Evolutionary conservation across 2,888 invertebrate species (phyloP).

Genomic region (Lasioglossum vierecki): DNA sequence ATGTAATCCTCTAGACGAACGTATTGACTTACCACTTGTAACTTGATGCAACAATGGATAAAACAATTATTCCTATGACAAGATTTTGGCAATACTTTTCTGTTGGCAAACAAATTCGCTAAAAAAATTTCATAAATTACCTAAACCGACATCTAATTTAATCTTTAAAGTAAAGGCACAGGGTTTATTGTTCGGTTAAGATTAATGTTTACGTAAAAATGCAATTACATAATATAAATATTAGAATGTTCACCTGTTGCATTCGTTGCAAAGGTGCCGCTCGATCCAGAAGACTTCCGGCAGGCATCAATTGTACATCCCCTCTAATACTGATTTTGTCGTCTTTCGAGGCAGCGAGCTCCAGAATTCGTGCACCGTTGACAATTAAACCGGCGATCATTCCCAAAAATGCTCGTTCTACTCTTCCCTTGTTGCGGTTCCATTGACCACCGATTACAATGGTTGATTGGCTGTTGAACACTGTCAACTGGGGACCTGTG

Average conservation of each 20-base stretch:
- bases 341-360: slow-evolving; percentile 93
- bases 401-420: slow-evolving; percentile 93
- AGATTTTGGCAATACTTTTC: not conserved
- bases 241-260: slow-evolving; percentile 89
- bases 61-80: not conserved
- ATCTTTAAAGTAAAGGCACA: not conserved
- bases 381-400: slow-evolving; percentile 95
- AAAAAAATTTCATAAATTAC: not conserved
- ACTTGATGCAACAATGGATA: not conserved
- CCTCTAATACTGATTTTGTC: slow-evolving; percentile 91
- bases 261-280: slow-evolving; percentile 92
- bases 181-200: not conserved
- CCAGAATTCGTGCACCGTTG: slow-evolving; percentile 93
- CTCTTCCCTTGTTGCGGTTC: slow-evolving; percentile 88
- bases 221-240: not conserved
- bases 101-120: not conserved
- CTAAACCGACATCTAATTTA: not conserved
- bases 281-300: slow-evolving; percentile 89
- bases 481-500: slow-evolving; percentile 87
- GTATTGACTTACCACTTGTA: not conserved
- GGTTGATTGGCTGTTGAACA: slow-evolving; percentile 96
- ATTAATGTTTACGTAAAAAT: not conserved
- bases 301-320: slow-evolving; percentile 90
- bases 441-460: slow-evolving; percentile 95
- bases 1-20: not conserved